Conservation (phyloP, 1,140 invertebrate species). For the Drosophila bocki region DNA sequence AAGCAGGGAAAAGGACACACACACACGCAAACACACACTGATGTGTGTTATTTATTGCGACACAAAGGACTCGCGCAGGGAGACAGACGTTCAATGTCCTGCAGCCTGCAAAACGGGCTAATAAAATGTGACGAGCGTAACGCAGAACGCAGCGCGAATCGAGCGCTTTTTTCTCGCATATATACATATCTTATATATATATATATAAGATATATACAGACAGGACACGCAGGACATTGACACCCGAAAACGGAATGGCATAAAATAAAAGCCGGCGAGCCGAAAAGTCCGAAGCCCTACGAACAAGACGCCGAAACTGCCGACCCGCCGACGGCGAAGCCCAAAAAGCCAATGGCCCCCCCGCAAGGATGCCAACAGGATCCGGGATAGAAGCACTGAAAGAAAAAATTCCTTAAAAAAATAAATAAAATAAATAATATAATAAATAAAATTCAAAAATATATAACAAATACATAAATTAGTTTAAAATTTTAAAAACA, state of each 20-base stretch:
- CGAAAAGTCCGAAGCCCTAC: conserved; percentile 64
- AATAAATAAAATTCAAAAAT: background rate
- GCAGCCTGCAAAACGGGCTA: conserved; percentile 76
- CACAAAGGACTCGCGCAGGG: conserved; percentile 70
- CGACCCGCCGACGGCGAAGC: conserved; percentile 54
- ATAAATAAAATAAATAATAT: background rate
- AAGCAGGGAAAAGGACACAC: conserved; percentile 39
- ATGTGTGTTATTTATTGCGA: conserved; percentile 74
- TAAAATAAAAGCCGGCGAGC: conserved; percentile 49
- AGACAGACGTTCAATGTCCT: conserved; percentile 80
- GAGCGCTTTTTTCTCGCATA: conserved; percentile 47
- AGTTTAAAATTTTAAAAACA: too few species aligned
- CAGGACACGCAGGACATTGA: conserved; percentile 75
- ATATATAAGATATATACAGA: conserved; percentile 15
- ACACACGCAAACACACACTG: conserved; percentile 20
- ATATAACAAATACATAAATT: background rate
- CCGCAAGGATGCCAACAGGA: conserved; percentile 42
- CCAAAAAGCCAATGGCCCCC: conserved; percentile 64
- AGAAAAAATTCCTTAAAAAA: background rate
- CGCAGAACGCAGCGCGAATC: conserved; percentile 71
- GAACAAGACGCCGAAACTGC: conserved; percentile 54
- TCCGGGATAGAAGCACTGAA: conserved; percentile 25
- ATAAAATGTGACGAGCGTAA: conserved; percentile 82
- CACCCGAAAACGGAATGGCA: conserved; percentile 67
- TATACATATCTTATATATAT: conserved; percentile 8